A percentile compares a stretch with the other conserved stretches of the same genome.
Conservation (phyloP, 2,797 vertebrate genomes). For the Acropternis orthonyx region DNA sequence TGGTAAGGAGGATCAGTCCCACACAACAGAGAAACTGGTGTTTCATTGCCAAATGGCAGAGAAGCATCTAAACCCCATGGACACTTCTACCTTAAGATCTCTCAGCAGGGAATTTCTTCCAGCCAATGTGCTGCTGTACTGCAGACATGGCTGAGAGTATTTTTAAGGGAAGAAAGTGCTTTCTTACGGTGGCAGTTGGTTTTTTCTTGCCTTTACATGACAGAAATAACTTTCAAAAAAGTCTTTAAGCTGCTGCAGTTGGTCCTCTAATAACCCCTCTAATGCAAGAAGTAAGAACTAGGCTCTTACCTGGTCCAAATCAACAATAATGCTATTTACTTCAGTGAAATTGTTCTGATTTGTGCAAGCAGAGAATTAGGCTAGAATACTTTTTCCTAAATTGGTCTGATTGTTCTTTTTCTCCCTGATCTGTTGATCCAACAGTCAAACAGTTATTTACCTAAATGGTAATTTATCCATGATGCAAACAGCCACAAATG, state of each 20-base stretch:
- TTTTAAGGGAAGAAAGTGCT: not conserved
- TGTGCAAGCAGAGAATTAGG: not conserved
- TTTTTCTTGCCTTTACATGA: not conserved
- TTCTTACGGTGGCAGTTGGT: not conserved
- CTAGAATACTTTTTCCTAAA: not conserved
- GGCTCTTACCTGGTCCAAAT: not conserved
- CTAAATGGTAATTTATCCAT: constrained; percentile 31
- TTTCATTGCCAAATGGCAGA: not conserved
- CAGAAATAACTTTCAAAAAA: not conserved
- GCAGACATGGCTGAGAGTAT: not conserved
- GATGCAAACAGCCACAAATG: constrained; percentile 20
- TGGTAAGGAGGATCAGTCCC: not conserved
- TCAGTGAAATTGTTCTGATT: not conserved
- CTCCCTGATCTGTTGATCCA: constrained; percentile 40
- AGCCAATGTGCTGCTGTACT: not conserved
- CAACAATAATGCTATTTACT: not conserved
- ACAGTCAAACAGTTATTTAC: constrained; percentile 39
- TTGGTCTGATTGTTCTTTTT: not conserved
- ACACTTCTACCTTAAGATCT: not conserved
- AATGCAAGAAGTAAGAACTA: not conserved
- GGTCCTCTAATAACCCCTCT: not conserved
- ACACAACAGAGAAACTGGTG: not conserved
- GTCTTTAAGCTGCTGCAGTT: not conserved
- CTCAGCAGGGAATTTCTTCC: not conserved
- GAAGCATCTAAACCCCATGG: not conserved